Conservation (phyloP, 2,113 vertebrate genomes). For the Dromaius novaehollandiae region DNA sequence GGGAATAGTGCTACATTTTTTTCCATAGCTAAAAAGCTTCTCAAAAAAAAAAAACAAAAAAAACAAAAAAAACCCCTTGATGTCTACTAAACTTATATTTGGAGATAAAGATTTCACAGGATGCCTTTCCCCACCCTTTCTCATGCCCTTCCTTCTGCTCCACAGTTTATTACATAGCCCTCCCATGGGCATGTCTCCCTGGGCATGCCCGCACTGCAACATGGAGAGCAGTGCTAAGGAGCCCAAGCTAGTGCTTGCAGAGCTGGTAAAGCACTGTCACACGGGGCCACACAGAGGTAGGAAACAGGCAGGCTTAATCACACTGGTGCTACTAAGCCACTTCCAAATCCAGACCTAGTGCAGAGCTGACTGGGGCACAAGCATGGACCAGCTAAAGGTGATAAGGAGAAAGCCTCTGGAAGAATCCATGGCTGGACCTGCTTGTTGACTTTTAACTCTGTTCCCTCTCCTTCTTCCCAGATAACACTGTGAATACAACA, state of each 20-base stretch:
- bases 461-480: neutral
- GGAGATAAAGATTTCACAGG: neutral
- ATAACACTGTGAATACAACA: neutral
- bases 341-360: neutral
- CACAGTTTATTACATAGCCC: neutral
- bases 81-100: neutral
- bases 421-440: neutral
- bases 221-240: neutral
- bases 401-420: neutral
- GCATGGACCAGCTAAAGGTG: neutral
- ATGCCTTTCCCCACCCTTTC: neutral
- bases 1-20: neutral
- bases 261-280: neutral
- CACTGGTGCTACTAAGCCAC: neutral
- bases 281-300: neutral
- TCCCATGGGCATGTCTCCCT: neutral
- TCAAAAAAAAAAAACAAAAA: neutral
- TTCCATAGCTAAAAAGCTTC: neutral
- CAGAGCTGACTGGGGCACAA: neutral
- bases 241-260: no score
- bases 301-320: neutral
- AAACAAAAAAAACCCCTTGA: neutral
- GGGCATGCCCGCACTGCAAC: neutral
- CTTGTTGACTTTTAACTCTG: rapidly evolving
- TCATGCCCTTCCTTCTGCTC: neutral